phyloP scores from a whole-genome alignment of 2,888 invertebrate species.

The Pseudococcus jackbeardsleyi region DNA sequence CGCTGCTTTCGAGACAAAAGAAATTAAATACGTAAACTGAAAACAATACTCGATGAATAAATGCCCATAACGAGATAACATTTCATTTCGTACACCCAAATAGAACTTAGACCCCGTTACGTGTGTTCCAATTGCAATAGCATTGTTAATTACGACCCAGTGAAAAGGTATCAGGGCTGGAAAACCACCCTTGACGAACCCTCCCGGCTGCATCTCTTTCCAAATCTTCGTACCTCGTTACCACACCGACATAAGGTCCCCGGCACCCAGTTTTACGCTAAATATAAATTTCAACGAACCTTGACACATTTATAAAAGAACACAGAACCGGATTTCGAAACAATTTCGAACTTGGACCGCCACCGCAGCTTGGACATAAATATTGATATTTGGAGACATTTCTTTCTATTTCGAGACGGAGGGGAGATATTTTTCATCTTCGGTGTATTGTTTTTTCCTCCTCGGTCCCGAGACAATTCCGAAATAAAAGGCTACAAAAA shows the following conservation, averaged over 20 bases:
- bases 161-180: neutral
- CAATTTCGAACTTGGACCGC: neutral
- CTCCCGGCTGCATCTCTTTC: neutral
- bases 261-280: neutral
- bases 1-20: neutral
- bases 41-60: conserved; percentile 55
- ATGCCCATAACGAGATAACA: conserved; percentile 50
- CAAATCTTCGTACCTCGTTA: neutral
- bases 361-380: neutral
- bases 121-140: neutral
- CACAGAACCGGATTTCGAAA: conserved; percentile 5
- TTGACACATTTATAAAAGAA: neutral
- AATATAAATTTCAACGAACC: conserved; percentile 29
- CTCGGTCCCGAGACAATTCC: neutral
- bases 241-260: neutral
- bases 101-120: neutral
- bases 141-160: conserved; percentile 15
- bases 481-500: neutral
- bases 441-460: neutral
- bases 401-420: no score
- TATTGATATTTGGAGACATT: neutral
- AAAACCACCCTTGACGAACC: conserved; percentile 25
- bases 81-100: conserved; percentile 11
- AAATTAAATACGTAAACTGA: conserved; percentile 49
- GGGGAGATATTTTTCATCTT: neutral